A percentile compares a stretch with the other conserved stretches of the same genome.
Evolutionary conservation across 1,140 invertebrate genomes (phyloP).

Genomic region (Bursaphelenchus mucronatus): DNA sequence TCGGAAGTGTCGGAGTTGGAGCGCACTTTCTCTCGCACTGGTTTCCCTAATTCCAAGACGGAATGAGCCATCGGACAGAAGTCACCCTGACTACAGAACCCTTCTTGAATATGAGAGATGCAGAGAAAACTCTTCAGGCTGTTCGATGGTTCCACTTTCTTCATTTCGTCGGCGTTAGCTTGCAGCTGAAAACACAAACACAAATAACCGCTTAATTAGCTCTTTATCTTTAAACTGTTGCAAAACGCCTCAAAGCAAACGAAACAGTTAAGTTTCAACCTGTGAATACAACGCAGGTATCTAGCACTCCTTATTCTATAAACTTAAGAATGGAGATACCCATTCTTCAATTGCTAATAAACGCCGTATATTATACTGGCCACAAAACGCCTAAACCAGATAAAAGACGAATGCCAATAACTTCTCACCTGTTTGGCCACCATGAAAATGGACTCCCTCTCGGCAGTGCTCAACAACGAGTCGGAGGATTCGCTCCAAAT

Average conservation of each 20-base stretch:
- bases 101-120: not conserved
- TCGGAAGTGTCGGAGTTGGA: not conserved
- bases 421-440: too few relatives aligned
- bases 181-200: not conserved
- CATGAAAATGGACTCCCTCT: too few relatives aligned
- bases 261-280: too few relatives aligned
- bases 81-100: not conserved
- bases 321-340: too few relatives aligned
- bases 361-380: too few relatives aligned
- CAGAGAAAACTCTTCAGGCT: constrained; percentile 8
- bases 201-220: not conserved
- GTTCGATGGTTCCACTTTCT: not conserved
- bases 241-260: not conserved
- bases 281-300: too few relatives aligned
- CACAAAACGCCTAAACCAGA: too few relatives aligned
- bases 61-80: constrained; percentile 7
- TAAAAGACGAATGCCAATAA: too few relatives aligned
- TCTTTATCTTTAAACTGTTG: constrained; percentile 1
- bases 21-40: not conserved
- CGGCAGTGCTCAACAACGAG: too few relatives aligned
- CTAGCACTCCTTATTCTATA: too few relatives aligned
- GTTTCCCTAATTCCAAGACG: constrained; percentile 12
- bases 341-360: too few relatives aligned
- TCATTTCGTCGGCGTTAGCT: not conserved
- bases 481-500: too few relatives aligned